phyloP scores from a whole-genome alignment of 2,113 vertebrate species.

The Geococcyx californianus region DNA sequence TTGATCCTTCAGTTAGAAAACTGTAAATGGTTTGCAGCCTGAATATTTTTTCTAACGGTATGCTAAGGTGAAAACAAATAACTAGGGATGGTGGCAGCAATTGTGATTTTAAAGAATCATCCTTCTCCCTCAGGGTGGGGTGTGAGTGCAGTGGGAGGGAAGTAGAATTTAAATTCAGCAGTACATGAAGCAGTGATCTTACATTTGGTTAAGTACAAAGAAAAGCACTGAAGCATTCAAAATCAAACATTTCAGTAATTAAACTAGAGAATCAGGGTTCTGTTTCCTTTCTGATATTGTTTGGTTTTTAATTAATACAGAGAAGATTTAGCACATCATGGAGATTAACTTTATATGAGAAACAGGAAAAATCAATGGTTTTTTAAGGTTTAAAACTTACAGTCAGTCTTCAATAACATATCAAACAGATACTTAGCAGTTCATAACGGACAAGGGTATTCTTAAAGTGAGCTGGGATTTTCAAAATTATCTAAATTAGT shows the following conservation, averaged over 20 bases:
- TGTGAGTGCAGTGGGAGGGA: background rate
- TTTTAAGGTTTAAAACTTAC: slow-evolving; percentile 16
- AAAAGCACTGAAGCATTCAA: slow-evolving; percentile 71
- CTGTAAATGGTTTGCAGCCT: background rate
- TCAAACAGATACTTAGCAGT: slow-evolving; percentile 5
- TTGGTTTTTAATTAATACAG: slow-evolving; percentile 74
- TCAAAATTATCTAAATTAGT: slow-evolving; percentile 16
- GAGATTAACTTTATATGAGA: slow-evolving; percentile 55
- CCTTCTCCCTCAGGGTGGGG: background rate
- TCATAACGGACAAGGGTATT: background rate
- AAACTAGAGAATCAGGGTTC: slow-evolving; percentile 57
- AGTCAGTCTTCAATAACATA: background rate
- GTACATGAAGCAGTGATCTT: slow-evolving; percentile 42
- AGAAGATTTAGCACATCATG: slow-evolving; percentile 59
- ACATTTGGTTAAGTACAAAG: slow-evolving; percentile 68
- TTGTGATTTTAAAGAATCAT: background rate
- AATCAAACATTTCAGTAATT: slow-evolving; percentile 78
- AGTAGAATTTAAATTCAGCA: slow-evolving; percentile 41
- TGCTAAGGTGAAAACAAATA: background rate
- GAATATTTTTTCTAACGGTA: background rate
- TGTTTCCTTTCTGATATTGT: slow-evolving; percentile 65
- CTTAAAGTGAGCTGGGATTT: slow-evolving; percentile 18
- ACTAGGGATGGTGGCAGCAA: background rate
- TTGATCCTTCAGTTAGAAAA: background rate
- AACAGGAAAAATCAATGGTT: slow-evolving; percentile 31